A percentile compares a stretch with the other conserved stretches of the same genome.
Evolutionary conservation across 2,888 invertebrate species (phyloP).

Genomic region (Drosophila basisetae): DNA sequence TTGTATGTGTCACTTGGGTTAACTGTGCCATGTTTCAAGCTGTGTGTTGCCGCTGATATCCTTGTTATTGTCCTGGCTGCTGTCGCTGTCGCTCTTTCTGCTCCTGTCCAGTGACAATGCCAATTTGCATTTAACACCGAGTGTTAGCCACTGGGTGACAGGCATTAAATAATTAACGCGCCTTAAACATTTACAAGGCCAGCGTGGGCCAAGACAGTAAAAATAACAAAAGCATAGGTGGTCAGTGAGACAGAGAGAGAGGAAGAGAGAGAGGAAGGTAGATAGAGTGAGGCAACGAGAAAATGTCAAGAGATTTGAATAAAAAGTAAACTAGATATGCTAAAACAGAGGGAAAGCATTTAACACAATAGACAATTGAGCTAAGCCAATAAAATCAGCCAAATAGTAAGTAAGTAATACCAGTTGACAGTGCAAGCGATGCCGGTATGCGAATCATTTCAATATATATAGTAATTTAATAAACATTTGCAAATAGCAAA

Average conservation of each 20-base stretch:
- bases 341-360: conserved; percentile 47
- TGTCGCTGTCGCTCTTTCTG: conserved; percentile 13
- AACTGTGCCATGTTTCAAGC: conserved; percentile 54
- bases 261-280: neutral
- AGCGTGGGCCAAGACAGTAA: conserved; percentile 7
- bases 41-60: conserved; percentile 53
- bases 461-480: conserved; percentile 67
- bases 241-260: neutral
- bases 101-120: conserved; percentile 74
- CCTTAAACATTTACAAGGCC: conserved; percentile 58
- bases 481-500: conserved; percentile 57
- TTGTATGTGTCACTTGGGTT: conserved; percentile 48
- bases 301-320: neutral
- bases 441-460: conserved; percentile 34
- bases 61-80: conserved; percentile 52
- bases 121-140: conserved; percentile 84
- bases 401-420: conserved; percentile 25
- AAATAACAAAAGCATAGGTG: neutral
- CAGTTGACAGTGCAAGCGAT: neutral
- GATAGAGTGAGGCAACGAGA: neutral
- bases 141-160: conserved; percentile 85
- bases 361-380: conserved; percentile 72
- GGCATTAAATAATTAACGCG: conserved; percentile 85
- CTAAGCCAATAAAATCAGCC: conserved; percentile 65
- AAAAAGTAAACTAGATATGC: conserved; percentile 53